phyloP scores from a whole-genome alignment of 2,888 invertebrate species.

The Dendrolimus pini region DNA sequence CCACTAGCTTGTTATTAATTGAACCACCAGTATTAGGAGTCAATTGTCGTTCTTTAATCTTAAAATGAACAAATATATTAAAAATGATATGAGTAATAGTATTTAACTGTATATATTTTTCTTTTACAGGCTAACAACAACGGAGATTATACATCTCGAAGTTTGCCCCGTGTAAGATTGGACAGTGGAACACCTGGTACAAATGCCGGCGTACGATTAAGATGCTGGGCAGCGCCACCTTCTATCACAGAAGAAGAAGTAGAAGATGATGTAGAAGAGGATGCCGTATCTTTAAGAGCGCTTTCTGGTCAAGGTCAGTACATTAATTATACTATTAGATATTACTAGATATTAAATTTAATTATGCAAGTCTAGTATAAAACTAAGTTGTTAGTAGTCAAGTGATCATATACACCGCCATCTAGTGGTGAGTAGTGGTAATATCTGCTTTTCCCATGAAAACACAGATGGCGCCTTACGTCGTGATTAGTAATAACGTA shows the following conservation, averaged over 20 bases:
- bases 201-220: constrained; percentile 77
- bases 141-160: constrained; percentile 58
- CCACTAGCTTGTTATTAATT: no score
- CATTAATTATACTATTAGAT: background rate
- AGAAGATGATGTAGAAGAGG: constrained; percentile 77
- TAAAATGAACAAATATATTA: no score
- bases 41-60: no score
- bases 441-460: background rate
- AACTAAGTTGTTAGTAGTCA: background rate
- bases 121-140: constrained; percentile 49
- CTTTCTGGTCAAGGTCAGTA: constrained; percentile 77
- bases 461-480: constrained; percentile 1
- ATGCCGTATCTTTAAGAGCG: constrained; percentile 80
- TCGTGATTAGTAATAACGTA: constrained; percentile 9
- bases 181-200: constrained; percentile 80
- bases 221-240: constrained; percentile 80
- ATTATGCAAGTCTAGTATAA: background rate
- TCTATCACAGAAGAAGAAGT: constrained; percentile 82
- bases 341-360: background rate
- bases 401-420: constrained; percentile 21
- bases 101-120: constrained; percentile 4
- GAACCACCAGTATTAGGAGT: no score
- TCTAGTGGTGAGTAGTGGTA: constrained; percentile 23
- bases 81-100: background rate
- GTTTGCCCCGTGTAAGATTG: constrained; percentile 80